These are phyloP conservation scores for Drosophila pruinosa DNA, from an alignment of 1,140 invertebrate genomes.

Conservation along the genomic window DNA sequence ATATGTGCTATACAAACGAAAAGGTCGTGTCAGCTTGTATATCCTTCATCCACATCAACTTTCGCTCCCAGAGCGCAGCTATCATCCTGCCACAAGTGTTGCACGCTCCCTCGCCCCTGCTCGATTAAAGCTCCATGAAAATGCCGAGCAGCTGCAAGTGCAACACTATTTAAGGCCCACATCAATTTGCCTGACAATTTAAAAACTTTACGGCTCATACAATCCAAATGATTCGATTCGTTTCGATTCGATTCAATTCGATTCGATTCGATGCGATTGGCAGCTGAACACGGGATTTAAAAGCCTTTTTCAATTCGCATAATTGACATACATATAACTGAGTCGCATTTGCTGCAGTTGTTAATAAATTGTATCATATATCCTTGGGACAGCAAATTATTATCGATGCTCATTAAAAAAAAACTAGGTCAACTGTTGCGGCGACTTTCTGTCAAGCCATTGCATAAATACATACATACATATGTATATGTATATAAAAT, in stretches of 20 bases:
- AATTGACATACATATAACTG: not conserved
- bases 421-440: not conserved
- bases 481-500: no score
- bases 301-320: not conserved
- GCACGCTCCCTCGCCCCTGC: not conserved
- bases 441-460: no score
- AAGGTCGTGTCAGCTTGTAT: not conserved
- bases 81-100: not conserved
- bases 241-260: not conserved
- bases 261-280: not conserved
- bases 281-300: not conserved
- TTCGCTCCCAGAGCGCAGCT: not conserved
- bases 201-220: not conserved
- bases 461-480: no score
- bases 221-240: not conserved
- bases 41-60: not conserved
- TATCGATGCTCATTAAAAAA: not conserved
- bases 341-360: not conserved
- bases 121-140: no score
- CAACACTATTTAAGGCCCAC: not conserved
- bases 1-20: slow-evolving; percentile 39
- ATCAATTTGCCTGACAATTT: not conserved
- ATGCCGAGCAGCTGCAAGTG: not conserved
- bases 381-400: not conserved
- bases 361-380: not conserved